Base-by-base conservation (phyloP, 2,113 vertebrate species). In the Malurus alboscapulatus region DNA sequence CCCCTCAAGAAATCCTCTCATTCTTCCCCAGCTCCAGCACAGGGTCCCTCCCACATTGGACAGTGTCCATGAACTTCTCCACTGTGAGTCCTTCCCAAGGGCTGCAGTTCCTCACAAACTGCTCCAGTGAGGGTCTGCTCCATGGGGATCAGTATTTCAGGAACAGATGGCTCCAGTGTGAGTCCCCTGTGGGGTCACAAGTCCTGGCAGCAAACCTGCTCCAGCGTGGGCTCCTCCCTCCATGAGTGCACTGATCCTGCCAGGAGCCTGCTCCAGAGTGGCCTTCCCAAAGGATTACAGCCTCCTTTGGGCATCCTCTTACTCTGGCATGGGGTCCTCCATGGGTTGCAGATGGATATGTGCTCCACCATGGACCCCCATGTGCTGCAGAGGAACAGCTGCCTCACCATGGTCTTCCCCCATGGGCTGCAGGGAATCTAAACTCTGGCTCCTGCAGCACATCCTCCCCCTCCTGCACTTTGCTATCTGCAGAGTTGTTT, bases 51-150 rank as follows among this genome's bases (percentile, higher is more conserved):
- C 44, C 58, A 57, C 51, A 27, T 26, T 1, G 32, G 21, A 21
- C 25, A 72, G 25, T 32, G 14, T 50, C 34, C 25, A 32, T 57
- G 11, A 44, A 18, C 44, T 72, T 58, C 21, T 73, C 26, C 67
- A 44, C 0, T 2, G 5, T 16, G 30, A 80, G 34, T 58, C 51
- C 67, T 80, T 65, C 44, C 22, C 51, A 32, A 0, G 0, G 26
- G 30, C 51, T 80, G 67, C 58, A 80, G 36, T 24, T 65, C 44
- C 32, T 44, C 67, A 36, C 44, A 30, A 30, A 16, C 51, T 72
- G 30, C 51, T 65, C 26, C 67, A 50, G 17, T 27, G 10, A 29
- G 48, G 20, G 25, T 34, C 40, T 66, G 29, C 59, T 47, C 48
- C 0, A 1, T 59, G 15, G 55, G 18, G 16, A n/a, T 40, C 55